phyloP scores from a whole-genome alignment of 2,113 vertebrate species.

The Xiphophorus maculatus region DNA sequence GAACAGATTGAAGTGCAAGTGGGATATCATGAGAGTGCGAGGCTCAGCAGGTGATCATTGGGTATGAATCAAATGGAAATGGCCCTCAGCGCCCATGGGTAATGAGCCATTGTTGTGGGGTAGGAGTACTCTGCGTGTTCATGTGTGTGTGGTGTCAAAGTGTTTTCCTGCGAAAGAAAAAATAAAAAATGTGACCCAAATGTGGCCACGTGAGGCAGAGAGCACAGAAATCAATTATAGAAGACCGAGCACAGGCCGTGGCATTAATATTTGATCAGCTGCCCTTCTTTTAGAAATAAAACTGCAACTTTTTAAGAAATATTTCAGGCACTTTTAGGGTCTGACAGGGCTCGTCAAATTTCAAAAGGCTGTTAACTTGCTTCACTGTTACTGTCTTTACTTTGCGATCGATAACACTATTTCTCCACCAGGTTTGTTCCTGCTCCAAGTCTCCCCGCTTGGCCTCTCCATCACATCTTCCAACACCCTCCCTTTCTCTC shows the following conservation, averaged over 20 bases:
- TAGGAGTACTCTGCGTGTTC: conserved; percentile 11
- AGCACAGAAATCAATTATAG: conserved; percentile 71
- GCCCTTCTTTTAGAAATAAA: conserved; percentile 63
- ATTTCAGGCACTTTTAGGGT: conserved; percentile 23
- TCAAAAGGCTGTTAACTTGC: conserved; percentile 11
- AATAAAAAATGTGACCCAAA: conserved; percentile 66
- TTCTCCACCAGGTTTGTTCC: conserved; percentile 22
- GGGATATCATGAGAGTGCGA: conserved; percentile 6
- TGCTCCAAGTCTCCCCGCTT: not conserved
- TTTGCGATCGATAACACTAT: not conserved
- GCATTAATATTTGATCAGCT: conserved; percentile 68
- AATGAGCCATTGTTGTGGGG: conserved; percentile 58
- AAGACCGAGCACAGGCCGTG: conserved; percentile 50
- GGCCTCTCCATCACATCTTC: conserved; percentile 6
- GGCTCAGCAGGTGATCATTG: conserved; percentile 63
- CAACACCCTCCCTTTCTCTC: not conserved
- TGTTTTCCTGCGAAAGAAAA: conserved; percentile 25
- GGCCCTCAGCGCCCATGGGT: conserved; percentile 60
- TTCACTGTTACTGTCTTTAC: conserved; percentile 3
- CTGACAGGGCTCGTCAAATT: conserved; percentile 27
- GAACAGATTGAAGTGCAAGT: conserved; percentile 13
- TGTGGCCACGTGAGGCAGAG: conserved; percentile 61
- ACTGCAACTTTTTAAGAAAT: conserved; percentile 42
- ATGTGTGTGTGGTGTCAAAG: conserved; percentile 15
- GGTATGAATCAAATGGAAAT: conserved; percentile 58